Evolutionary conservation across 2,888 invertebrate genomes (phyloP).

Genomic region (Nemotelus pantherinus): DNA sequence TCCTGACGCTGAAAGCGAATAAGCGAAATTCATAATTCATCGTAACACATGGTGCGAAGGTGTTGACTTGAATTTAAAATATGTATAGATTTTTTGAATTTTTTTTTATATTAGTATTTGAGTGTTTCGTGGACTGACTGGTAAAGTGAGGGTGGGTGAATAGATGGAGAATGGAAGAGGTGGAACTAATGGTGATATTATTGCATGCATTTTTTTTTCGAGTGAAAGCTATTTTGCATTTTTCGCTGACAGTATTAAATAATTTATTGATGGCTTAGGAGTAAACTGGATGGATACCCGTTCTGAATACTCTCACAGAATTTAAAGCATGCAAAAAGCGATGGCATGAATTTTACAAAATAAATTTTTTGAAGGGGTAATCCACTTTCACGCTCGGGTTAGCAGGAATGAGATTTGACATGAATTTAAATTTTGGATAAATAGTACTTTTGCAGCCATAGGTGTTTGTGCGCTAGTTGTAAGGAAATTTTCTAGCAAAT

Average conservation of each 20-base stretch:
- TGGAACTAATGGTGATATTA: slow-evolving; percentile 34
- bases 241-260: slow-evolving; percentile 20
- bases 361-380: too few relatives aligned
- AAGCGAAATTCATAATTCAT: slow-evolving; percentile 41
- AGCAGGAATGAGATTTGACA: too few relatives aligned
- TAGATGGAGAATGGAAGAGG: neutral
- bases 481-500: too few relatives aligned
- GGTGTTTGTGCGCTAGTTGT: too few relatives aligned
- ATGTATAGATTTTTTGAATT: neutral
- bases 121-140: neutral
- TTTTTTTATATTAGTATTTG: neutral
- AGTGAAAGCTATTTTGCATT: neutral
- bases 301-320: too few relatives aligned
- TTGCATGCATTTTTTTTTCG: slow-evolving; percentile 7
- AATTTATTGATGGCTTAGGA: slow-evolving; percentile 18
- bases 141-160: neutral
- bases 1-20: neutral
- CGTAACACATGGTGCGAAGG: slow-evolving; percentile 41
- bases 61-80: slow-evolving; percentile 38
- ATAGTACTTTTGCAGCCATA: too few relatives aligned
- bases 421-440: too few relatives aligned
- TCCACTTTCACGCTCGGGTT: too few relatives aligned
- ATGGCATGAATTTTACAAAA: too few relatives aligned
- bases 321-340: too few relatives aligned
- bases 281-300: too few relatives aligned